These are phyloP conservation scores for Serranus cabrilla DNA, from an alignment of 2,797 vertebrate species.

Conservation along the genomic window DNA sequence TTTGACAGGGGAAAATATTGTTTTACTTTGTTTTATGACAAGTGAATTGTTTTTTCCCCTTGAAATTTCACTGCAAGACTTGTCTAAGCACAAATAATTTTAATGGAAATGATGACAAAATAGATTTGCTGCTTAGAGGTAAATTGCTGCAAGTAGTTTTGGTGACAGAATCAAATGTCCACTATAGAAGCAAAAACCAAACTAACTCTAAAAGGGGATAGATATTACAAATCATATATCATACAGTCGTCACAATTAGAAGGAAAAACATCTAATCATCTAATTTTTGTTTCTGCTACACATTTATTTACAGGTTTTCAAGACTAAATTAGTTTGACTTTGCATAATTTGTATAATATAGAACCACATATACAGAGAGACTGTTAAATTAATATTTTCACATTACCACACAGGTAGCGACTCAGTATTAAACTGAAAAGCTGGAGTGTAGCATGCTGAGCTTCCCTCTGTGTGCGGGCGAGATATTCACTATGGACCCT, in stretches of 20 bases:
- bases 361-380: neutral
- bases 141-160: conserved; percentile 9
- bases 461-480: conserved; percentile 20
- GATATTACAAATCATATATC: conserved; percentile 8
- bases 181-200: conserved; percentile 10
- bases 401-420: conserved; percentile 24
- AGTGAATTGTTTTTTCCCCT: conserved; percentile 43
- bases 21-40: conserved; percentile 53
- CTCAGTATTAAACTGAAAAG: conserved; percentile 32
- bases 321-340: conserved; percentile 17
- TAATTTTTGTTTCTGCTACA: conserved; percentile 7
- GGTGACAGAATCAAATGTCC: conserved; percentile 24
- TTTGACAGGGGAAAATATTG: conserved; percentile 57
- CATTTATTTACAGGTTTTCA: conserved; percentile 34
- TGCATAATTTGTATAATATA: conserved; percentile 29
- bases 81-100: conserved; percentile 26
- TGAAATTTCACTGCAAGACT: conserved; percentile 15
- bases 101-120: conserved; percentile 28
- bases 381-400: conserved; percentile 10
- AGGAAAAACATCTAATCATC: neutral
- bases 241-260: neutral
- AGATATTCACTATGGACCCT: conserved; percentile 15
- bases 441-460: conserved; percentile 16
- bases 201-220: conserved; percentile 4
- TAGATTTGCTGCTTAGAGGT: conserved; percentile 23